Percentiles rank a stretch among this genome's conserved stretches.
These are phyloP conservation scores for Himantopus leucocephalus DNA, from an alignment of 2,113 vertebrate species.

Conservation along the genomic window DNA sequence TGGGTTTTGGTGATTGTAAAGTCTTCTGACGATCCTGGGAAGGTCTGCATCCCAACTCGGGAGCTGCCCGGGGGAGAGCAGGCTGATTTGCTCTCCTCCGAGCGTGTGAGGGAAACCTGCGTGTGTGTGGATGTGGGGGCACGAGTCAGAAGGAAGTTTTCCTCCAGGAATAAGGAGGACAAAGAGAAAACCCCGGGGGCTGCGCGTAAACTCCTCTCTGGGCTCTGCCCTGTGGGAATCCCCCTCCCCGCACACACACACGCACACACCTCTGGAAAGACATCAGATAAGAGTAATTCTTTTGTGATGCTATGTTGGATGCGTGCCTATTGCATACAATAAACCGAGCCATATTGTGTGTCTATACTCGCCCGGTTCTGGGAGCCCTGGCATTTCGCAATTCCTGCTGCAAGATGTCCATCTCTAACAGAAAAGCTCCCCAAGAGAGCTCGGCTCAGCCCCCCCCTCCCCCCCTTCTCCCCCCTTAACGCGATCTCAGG, in stretches of 20 bases:
- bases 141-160: constrained; percentile 23
- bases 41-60: neutral
- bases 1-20: neutral
- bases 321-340: constrained; percentile 44
- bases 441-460: neutral
- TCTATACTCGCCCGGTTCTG: constrained; percentile 59
- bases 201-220: constrained; percentile 6
- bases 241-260: neutral
- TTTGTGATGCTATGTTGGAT: constrained; percentile 61
- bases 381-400: constrained; percentile 44
- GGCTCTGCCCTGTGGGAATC: constrained; percentile 51
- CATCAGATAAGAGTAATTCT: constrained; percentile 52
- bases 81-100: neutral
- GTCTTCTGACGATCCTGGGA: neutral
- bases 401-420: constrained; percentile 40
- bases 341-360: constrained; percentile 55
- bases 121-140: neutral
- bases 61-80: neutral
- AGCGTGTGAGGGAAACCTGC: neutral
- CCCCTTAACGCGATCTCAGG: neutral
- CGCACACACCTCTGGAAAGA: constrained; percentile 18
- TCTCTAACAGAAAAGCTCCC: constrained; percentile 15
- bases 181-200: constrained; percentile 40
- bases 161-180: constrained; percentile 24
- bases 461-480: neutral